Conservation (phyloP, 2,113 vertebrate genomes). For the Ia io region DNA sequence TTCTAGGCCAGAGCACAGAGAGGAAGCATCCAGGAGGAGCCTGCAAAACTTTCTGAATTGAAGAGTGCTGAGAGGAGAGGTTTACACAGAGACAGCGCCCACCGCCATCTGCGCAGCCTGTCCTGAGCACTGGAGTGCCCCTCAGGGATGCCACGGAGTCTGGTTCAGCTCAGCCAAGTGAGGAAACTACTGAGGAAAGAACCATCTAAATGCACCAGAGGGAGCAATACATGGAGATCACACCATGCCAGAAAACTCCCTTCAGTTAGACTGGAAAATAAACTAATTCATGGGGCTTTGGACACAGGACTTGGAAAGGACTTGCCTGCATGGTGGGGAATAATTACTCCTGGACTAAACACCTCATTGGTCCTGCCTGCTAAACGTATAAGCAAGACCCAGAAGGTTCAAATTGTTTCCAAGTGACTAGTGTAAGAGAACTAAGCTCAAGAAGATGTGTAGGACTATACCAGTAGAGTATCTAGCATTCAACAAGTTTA, state of each 20-base stretch:
- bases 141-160: fast-evolving
- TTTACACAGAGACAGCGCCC: background rate
- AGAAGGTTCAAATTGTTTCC: background rate
- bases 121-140: fast-evolving
- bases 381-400: background rate
- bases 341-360: background rate
- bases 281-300: background rate
- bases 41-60: background rate
- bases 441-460: background rate
- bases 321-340: background rate
- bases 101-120: background rate
- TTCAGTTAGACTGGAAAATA: background rate
- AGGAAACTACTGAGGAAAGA: background rate
- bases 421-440: background rate
- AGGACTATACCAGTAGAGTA: background rate
- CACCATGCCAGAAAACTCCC: background rate
- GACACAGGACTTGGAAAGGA: background rate
- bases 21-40: background rate
- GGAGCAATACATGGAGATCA: background rate
- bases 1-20: fast-evolving
- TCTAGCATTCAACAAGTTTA: background rate
- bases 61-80: background rate
- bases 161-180: no score
- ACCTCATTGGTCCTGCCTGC: background rate
- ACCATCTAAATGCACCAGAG: background rate